These are phyloP conservation scores for Percina caprodes DNA, from an alignment of 2,113 vertebrate species.

Conservation along the genomic window DNA sequence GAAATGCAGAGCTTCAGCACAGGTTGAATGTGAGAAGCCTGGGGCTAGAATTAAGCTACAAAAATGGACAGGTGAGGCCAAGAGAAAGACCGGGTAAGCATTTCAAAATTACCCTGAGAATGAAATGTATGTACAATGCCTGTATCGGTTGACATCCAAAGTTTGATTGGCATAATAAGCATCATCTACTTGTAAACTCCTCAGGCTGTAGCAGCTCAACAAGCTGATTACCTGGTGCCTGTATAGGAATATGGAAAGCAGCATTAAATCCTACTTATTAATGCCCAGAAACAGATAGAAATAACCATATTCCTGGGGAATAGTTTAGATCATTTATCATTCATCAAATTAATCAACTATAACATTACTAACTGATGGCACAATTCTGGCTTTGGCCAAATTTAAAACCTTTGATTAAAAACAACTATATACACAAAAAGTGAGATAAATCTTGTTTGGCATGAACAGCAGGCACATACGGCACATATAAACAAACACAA, in stretches of 20 bases:
- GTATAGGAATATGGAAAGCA: slow-evolving; percentile 5
- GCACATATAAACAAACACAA: slow-evolving; percentile 71
- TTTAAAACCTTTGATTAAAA: neutral
- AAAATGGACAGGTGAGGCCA: slow-evolving; percentile 59
- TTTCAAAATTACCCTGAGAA: slow-evolving; percentile 37
- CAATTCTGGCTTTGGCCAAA: neutral
- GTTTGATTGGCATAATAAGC: neutral
- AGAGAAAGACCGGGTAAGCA: slow-evolving; percentile 31
- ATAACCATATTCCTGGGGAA: neutral
- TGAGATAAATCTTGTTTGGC: slow-evolving; percentile 41
- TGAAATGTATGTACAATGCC: slow-evolving; percentile 33
- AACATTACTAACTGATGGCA: neutral
- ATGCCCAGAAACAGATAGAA: neutral
- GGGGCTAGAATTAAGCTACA: slow-evolving; percentile 38
- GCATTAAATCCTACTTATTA: neutral
- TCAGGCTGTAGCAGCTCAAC: neutral
- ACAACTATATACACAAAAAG: neutral
- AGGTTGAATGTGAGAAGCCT: slow-evolving; percentile 41
- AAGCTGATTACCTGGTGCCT: neutral
- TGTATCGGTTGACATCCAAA: slow-evolving; percentile 7
- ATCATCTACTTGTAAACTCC: slow-evolving; percentile 1
- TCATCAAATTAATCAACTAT: slow-evolving; percentile 2
- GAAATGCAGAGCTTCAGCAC: slow-evolving; percentile 47
- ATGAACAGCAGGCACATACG: slow-evolving; percentile 69
- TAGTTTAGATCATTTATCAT: neutral